Conservation (phyloP, 2,888 invertebrate species). For the Napeogenes inachia region DNA sequence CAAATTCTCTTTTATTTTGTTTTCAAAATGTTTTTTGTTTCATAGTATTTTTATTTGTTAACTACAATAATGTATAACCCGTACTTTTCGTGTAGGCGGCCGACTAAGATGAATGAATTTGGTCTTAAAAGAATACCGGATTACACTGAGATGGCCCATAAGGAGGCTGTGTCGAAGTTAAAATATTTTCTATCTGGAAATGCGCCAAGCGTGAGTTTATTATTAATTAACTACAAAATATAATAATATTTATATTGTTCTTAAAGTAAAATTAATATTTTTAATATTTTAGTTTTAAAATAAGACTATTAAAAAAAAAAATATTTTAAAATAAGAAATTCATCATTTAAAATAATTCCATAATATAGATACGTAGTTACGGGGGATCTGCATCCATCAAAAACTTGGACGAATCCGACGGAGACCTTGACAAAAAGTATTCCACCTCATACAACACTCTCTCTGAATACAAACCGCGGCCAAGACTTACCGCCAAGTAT, state of each 20-base stretch:
- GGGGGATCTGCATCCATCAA: slow-evolving; percentile 69
- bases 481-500: slow-evolving; percentile 66
- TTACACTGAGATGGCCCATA: slow-evolving; percentile 89
- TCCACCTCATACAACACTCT: slow-evolving; percentile 46
- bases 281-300: too few relatives aligned
- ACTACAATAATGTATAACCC: slow-evolving; percentile 37
- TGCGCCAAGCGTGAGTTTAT: slow-evolving; percentile 74
- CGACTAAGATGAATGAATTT: slow-evolving; percentile 69
- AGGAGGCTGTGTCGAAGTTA: slow-evolving; percentile 88
- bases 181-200: slow-evolving; percentile 87
- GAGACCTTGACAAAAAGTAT: slow-evolving; percentile 66
- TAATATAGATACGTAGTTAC: slow-evolving; percentile 59
- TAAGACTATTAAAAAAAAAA: too few relatives aligned
- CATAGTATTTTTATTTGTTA: slow-evolving; percentile 4
- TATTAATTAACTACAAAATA: slow-evolving; percentile 2
- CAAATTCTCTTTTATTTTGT: slow-evolving; percentile 35
- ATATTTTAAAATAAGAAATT: too few relatives aligned
- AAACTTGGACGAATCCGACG: slow-evolving; percentile 71
- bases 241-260: neutral
- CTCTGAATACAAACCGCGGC: slow-evolving; percentile 57
- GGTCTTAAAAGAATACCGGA: slow-evolving; percentile 81
- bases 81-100: slow-evolving; percentile 61
- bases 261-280: neutral
- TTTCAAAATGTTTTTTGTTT: slow-evolving; percentile 23
- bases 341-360: too few relatives aligned